These are phyloP conservation scores for Orthonevra nobilis DNA, from an alignment of 2,888 invertebrate species.

Conservation along the genomic window DNA sequence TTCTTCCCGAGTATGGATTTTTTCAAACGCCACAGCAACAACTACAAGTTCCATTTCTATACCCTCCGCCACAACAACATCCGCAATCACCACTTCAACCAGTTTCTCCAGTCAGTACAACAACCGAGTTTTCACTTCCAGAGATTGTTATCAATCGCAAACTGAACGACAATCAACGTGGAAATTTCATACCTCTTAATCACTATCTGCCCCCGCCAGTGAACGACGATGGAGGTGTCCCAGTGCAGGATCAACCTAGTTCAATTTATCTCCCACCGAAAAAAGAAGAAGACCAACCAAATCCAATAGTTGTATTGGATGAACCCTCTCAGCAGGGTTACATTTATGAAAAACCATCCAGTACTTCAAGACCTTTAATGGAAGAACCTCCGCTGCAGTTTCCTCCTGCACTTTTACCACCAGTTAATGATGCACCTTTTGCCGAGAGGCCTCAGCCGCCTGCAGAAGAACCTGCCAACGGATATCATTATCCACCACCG, in stretches of 20 bases:
- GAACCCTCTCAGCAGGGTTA: conserved; percentile 36
- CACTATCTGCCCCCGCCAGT: conserved; percentile 74
- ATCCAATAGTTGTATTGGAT: conserved; percentile 75
- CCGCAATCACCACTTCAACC: conserved; percentile 73
- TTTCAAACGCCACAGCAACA: conserved; percentile 71
- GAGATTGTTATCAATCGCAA: conserved; percentile 78
- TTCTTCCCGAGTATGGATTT: conserved; percentile 73
- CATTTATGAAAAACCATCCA: conserved; percentile 44
- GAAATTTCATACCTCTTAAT: conserved; percentile 76
- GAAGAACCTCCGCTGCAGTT: conserved; percentile 33
- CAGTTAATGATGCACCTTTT: conserved; percentile 12
- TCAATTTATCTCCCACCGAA: conserved; percentile 55
- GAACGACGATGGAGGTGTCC: too few relatives aligned
- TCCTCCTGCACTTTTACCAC: conserved; percentile 42
- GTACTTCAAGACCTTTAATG: conserved; percentile 19
- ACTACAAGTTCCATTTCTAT: conserved; percentile 65
- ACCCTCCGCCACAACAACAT: conserved; percentile 69
- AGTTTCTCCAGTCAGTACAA: conserved; percentile 59
- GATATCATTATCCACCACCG: conserved; percentile 59
- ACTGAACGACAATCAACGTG: conserved; percentile 65
- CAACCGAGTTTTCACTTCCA: conserved; percentile 76
- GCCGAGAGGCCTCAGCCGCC: background rate
- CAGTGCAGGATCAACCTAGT: conserved; percentile 62
- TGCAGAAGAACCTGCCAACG: conserved; percentile 18
- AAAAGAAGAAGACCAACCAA: conserved; percentile 39